Conservation (phyloP, 2,888 invertebrate genomes). For the Nymphalis urticae region DNA sequence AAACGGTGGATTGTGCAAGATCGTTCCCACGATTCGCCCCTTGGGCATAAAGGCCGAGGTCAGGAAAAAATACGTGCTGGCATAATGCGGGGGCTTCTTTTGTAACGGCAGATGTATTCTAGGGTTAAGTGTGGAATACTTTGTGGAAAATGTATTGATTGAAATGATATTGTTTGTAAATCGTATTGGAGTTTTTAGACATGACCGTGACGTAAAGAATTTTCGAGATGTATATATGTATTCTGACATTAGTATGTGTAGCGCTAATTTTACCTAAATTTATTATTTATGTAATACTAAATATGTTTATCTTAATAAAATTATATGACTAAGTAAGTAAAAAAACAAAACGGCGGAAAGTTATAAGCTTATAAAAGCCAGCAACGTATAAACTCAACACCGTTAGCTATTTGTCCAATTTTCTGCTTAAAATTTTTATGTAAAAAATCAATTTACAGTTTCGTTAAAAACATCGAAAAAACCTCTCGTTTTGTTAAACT, state of each 20-base stretch:
- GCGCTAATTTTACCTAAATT: not conserved
- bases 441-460: not conserved
- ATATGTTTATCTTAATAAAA: too few relatives aligned
- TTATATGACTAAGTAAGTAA: too few relatives aligned
- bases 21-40: slow-evolving; percentile 80
- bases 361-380: not conserved
- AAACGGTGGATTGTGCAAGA: slow-evolving; percentile 77
- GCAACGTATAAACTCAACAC: not conserved
- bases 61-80: slow-evolving; percentile 80
- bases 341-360: not conserved
- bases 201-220: slow-evolving; percentile 19
- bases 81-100: slow-evolving; percentile 75
- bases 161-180: slow-evolving; percentile 53
- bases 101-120: slow-evolving; percentile 76
- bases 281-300: not conserved
- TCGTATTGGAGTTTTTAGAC: slow-evolving; percentile 39
- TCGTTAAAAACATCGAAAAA: slow-evolving; percentile 13
- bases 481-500: slow-evolving; percentile 15
- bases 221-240: not conserved
- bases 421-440: slow-evolving; percentile 5
- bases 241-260: too few relatives aligned
- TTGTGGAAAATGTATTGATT: slow-evolving; percentile 68
- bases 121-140: slow-evolving; percentile 75
- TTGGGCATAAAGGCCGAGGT: slow-evolving; percentile 76
- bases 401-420: not conserved